Conservation (phyloP, 1,140 invertebrate genomes). For the Drosophila orosa region DNA sequence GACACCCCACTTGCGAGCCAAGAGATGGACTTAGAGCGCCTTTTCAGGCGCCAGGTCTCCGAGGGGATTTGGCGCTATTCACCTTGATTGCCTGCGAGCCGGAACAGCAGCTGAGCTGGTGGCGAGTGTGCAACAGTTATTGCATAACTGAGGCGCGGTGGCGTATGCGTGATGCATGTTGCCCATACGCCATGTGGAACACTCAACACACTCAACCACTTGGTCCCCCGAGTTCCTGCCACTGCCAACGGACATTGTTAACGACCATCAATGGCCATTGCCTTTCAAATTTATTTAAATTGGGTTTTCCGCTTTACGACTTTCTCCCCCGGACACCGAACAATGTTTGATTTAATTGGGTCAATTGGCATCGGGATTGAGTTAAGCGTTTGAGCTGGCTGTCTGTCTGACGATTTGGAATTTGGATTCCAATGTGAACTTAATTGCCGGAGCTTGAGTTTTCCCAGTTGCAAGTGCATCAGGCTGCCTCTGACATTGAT, state of each 20-base stretch:
- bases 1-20: slow-evolving; percentile 13
- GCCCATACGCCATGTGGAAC: slow-evolving; percentile 30
- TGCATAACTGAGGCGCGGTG: slow-evolving; percentile 58
- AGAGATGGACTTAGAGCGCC: slow-evolving; percentile 25
- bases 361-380: slow-evolving; percentile 41
- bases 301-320: slow-evolving; percentile 26
- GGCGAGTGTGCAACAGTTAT: slow-evolving; percentile 63
- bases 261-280: slow-evolving; percentile 31
- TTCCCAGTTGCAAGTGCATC: slow-evolving; percentile 30
- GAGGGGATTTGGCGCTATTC: slow-evolving; percentile 30
- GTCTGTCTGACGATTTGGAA: slow-evolving; percentile 19
- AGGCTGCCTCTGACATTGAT: slow-evolving; percentile 64
- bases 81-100: slow-evolving; percentile 30
- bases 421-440: slow-evolving; percentile 30
- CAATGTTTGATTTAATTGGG: slow-evolving; percentile 61
- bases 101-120: slow-evolving; percentile 7
- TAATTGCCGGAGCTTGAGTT: slow-evolving; percentile 31
- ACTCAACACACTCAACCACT: slow-evolving; percentile 10
- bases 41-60: slow-evolving; percentile 6
- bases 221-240: slow-evolving; percentile 23
- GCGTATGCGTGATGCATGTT: slow-evolving; percentile 34
- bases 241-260: slow-evolving; percentile 22
- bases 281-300: slow-evolving; percentile 59
- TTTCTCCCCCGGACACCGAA: slow-evolving; percentile 1
- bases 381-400: slow-evolving; percentile 26